phyloP scores from a whole-genome alignment of 2,888 invertebrate genomes.

The Sinelater perroti region DNA sequence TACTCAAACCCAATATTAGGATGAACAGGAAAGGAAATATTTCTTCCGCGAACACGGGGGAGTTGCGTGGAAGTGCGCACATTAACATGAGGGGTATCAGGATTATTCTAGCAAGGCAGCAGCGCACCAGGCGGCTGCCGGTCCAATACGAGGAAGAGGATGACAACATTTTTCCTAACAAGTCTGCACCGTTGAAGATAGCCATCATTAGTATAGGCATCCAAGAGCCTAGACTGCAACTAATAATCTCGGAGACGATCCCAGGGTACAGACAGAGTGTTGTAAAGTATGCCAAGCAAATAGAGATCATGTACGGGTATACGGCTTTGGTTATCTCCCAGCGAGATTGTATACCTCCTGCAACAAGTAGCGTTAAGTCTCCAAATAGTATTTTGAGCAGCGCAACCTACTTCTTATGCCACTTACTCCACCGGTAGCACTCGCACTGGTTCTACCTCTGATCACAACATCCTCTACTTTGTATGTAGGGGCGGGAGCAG shows the following conservation, averaged over 20 bases:
- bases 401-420: slow-evolving; percentile 64
- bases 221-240: slow-evolving; percentile 85
- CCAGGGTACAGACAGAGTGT: slow-evolving; percentile 91
- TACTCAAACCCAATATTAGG: slow-evolving; percentile 79
- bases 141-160: slow-evolving; percentile 87
- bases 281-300: slow-evolving; percentile 87
- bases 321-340: slow-evolving; percentile 85
- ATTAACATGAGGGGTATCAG: slow-evolving; percentile 83
- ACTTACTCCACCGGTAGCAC: slow-evolving; percentile 61
- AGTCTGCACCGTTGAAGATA: slow-evolving; percentile 86
- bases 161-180: slow-evolving; percentile 83
- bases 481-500: slow-evolving; percentile 69
- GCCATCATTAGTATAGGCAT: slow-evolving; percentile 93
- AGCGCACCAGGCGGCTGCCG: slow-evolving; percentile 76
- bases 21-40: slow-evolving; percentile 74
- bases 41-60: slow-evolving; percentile 77
- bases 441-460: slow-evolving; percentile 65
- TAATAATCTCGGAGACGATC: slow-evolving; percentile 86
- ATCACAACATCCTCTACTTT: slow-evolving; percentile 82
- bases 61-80: slow-evolving; percentile 80
- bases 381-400: no score
- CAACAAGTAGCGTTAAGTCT: slow-evolving; percentile 42
- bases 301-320: slow-evolving; percentile 91
- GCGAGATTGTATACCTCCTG: slow-evolving; percentile 76
- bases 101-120: slow-evolving; percentile 73